Base-by-base conservation (phyloP, 2,113 vertebrate species). In the Psettodes erumei region DNA sequence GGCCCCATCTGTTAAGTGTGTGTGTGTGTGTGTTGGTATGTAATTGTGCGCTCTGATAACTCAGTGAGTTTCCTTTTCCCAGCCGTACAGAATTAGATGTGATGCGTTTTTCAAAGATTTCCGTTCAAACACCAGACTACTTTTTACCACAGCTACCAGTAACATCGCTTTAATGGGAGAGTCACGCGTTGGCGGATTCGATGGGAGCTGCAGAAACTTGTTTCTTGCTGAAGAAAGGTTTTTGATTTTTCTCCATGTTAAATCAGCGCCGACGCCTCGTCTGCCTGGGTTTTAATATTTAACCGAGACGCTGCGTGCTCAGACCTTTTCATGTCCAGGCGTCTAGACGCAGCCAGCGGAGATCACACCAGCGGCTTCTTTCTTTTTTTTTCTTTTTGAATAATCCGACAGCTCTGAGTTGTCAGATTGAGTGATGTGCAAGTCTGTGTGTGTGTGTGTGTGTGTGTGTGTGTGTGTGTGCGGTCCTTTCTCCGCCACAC, bases 1-100 rank as follows among this genome's bases (percentile, higher is more conserved):
- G 84, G 73, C 68, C 77, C 81, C 88, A 89, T 92, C 83, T 91
- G 91, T 80, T 80, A 16, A 45, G 62, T 45, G 48, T 60, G 71
- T 48, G 5, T 48, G 55, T 65, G 35, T 65, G 62, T 76, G 28
- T 58, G 16, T 18, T 18, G 65, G 42, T 45, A 40, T 25, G 33
- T 72, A 56, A 61, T 33, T 71, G 30, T 72, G 74, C 12, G 5
- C 58, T 78, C 59, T 75, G 76, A 67, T 85, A 71, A 80, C 51
- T 59, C 48, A 43, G 56, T 38, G 51, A 21, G 50, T 63, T 82
- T 70, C 9, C 62, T 42, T 23, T 66, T 19, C n/a, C n/a, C 5
- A 30, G 51, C 33, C 21, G 75, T 51, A 43, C 37, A 53, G 6
- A 40, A 23, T 12, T 15, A 37, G 45, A 45, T 0, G 8, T 1